phyloP scores from a whole-genome alignment of 2,797 vertebrate species.

The Takifugu ocellatus region DNA sequence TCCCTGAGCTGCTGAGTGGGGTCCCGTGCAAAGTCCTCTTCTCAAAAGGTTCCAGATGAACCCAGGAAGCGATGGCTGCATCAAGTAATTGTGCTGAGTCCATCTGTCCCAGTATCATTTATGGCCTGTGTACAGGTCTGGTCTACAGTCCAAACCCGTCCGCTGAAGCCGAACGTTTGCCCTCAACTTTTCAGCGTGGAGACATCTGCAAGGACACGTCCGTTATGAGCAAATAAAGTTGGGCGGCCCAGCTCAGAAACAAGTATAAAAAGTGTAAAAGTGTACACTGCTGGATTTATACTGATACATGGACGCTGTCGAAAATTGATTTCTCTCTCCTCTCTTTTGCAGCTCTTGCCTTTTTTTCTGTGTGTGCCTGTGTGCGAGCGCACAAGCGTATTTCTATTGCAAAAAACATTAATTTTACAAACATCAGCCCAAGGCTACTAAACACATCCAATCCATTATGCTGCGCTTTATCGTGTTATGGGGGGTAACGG shows the following conservation, averaged over 20 bases:
- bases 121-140: slow-evolving; percentile 32
- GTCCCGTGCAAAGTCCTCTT: slow-evolving; percentile 39
- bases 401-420: slow-evolving; percentile 76
- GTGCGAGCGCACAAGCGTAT: slow-evolving; percentile 51
- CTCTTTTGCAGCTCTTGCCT: slow-evolving; percentile 27
- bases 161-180: slow-evolving; percentile 55
- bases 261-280: slow-evolving; percentile 54
- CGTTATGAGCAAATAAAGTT: slow-evolving; percentile 41
- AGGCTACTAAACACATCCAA: slow-evolving; percentile 80
- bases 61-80: slow-evolving; percentile 37
- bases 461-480: slow-evolving; percentile 79
- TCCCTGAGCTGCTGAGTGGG: slow-evolving; percentile 49
- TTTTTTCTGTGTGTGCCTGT: slow-evolving; percentile 38
- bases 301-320: slow-evolving; percentile 49
- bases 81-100: slow-evolving; percentile 28
- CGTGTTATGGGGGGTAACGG: slow-evolving; percentile 76
- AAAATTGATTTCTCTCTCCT: slow-evolving; percentile 48
- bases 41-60: slow-evolving; percentile 32
- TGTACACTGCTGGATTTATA: slow-evolving; percentile 51
- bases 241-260: slow-evolving; percentile 29
- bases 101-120: slow-evolving; percentile 46
- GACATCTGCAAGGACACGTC: slow-evolving; percentile 34
- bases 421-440: slow-evolving; percentile 79
- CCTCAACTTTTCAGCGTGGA: slow-evolving; percentile 40
- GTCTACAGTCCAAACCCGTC: slow-evolving; percentile 35